Evolutionary conservation across 1,140 invertebrate species (phyloP), one percentile per base, ranked within the genome.

Genomic region (Drosophila lacertosa): DNA sequence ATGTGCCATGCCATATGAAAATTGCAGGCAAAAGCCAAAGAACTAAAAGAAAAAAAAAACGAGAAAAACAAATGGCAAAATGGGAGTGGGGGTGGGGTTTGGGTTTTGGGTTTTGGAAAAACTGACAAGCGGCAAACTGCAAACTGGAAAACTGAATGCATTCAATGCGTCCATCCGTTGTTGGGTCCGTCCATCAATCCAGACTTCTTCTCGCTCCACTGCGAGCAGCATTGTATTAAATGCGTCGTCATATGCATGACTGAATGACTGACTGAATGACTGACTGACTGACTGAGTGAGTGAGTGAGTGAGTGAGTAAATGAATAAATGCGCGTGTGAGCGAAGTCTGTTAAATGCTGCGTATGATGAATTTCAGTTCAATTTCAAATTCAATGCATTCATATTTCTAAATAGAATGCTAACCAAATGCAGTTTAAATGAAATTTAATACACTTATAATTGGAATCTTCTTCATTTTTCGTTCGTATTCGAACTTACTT

Each of bases 11-110:
- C 69, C 44, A 45, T 58, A 68, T 55, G 57, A 50, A 53, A 69
- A 72, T 72, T 48, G 48, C 53, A 58, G 71, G 59, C 70, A 62
- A 74, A 73, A 73, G 70, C 64, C 51, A 76, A 77, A 76, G 65
- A 29, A 13, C 37, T 32, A 77, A 76, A 64, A 20, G 22, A 51
- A 29, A 40, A 18, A 32, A 16, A 42, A 40, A 29, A 22, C 7
- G 4, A 29, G 5, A 55, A 29, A 42, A 55, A 40, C 29, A 35
- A 58, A 22, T 16, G 15, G 40, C 16, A 42, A 57, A 42, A 20
- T 2, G 35, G 16, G 16, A 5, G 15, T n/a, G n/a, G n/a, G n/a
- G n/a, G n/a, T n/a, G n/a, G n/a, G n/a, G n/a, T n/a, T n/a, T n/a
- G n/a, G n/a, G n/a, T n/a, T n/a, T n/a, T n/a, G n/a, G n/a, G n/a